These are phyloP conservation scores for Arvicanthis niloticus DNA, from an alignment of 2,113 vertebrate genomes.

Conservation along the genomic window DNA sequence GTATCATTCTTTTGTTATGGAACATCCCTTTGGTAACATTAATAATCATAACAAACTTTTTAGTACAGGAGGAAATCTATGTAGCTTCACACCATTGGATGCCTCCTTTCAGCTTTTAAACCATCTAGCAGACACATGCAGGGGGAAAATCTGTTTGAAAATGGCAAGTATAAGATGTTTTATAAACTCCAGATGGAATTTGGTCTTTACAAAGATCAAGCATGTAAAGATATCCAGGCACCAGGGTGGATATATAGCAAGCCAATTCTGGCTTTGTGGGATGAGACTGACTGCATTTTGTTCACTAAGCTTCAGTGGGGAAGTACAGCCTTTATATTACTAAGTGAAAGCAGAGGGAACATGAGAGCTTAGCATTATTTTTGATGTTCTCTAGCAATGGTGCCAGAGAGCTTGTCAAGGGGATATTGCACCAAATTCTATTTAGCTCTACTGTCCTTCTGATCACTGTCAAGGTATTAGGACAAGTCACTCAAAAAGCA, in stretches of 20 bases:
- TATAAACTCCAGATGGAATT: slow-evolving; percentile 79
- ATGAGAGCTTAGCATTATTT: neutral
- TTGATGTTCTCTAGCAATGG: neutral
- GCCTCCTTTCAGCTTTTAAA: slow-evolving; percentile 67
- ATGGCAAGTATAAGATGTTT: slow-evolving; percentile 77
- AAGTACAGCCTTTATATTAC: neutral
- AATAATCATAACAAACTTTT: neutral
- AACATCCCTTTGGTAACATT: slow-evolving; percentile 30
- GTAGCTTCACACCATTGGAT: slow-evolving; percentile 52
- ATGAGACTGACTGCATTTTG: neutral
- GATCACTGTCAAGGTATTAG: neutral
- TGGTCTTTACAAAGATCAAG: slow-evolving; percentile 72
- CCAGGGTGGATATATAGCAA: slow-evolving; percentile 34
- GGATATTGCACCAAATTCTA: neutral
- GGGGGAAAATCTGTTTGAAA: slow-evolving; percentile 71
- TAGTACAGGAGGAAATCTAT: neutral
- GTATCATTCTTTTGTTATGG: neutral
- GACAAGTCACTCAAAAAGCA: neutral
- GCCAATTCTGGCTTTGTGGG: slow-evolving; percentile 55
- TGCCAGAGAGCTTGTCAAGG: neutral
- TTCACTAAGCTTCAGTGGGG: neutral
- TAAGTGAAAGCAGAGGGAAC: neutral
- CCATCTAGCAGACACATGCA: slow-evolving; percentile 69
- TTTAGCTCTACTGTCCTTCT: neutral
- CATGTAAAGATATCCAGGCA: slow-evolving; percentile 67